Evolutionary conservation across 2,113 vertebrate genomes (phyloP).

Genomic region (Laticauda laticaudata): DNA sequence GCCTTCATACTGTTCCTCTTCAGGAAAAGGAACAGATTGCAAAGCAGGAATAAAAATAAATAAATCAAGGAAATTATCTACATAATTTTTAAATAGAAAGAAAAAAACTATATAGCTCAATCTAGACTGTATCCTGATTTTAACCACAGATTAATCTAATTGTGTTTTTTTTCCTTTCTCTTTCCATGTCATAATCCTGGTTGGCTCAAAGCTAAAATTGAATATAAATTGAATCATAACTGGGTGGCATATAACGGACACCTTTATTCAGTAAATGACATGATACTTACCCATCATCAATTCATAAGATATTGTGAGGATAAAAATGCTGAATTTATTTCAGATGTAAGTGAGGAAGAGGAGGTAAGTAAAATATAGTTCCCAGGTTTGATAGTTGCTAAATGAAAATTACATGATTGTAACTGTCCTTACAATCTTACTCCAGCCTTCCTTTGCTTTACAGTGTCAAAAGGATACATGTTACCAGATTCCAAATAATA

Average conservation of each 20-base stretch:
- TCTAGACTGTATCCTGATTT: background rate
- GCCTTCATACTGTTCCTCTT: background rate
- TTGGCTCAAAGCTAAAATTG: background rate
- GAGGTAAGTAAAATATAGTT: background rate
- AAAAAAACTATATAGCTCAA: background rate
- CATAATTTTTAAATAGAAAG: background rate
- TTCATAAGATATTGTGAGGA: background rate
- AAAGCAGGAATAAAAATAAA: background rate
- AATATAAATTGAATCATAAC: background rate
- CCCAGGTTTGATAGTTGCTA: background rate
- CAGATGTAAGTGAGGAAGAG: accelerated
- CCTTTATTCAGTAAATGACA: background rate
- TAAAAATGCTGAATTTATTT: accelerated
- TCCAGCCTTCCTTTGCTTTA: background rate
- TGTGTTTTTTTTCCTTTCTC: background rate
- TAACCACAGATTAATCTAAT: background rate
- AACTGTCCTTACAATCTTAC: background rate
- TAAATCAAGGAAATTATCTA: background rate
- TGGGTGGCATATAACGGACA: background rate
- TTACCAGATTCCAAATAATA: background rate
- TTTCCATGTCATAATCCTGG: background rate
- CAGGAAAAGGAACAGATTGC: background rate
- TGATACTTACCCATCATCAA: accelerated
- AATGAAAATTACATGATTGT: background rate
- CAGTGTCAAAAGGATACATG: background rate